phyloP scores from a whole-genome alignment of 1,140 invertebrate species.

The Amyelois transitella region DNA sequence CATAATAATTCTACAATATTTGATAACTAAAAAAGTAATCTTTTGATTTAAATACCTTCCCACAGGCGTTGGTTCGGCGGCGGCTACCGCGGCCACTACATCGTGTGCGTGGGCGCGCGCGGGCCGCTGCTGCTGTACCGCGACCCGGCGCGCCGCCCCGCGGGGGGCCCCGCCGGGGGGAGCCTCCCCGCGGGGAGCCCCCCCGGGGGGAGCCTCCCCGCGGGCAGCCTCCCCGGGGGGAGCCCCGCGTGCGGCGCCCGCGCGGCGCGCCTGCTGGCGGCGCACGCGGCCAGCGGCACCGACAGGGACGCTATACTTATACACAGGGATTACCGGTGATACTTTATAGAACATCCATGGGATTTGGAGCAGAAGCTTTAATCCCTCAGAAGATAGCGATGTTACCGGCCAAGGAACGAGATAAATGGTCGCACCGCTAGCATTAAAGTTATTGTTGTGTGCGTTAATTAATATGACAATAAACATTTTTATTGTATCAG shows the following conservation, averaged over 20 bases:
- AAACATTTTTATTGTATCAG: no score
- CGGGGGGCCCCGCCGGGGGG: background rate
- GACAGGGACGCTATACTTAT: constrained; percentile 42
- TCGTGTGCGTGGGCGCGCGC: constrained; percentile 27
- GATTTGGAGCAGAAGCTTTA: no score
- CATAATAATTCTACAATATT: no score
- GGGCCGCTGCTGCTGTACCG: constrained; percentile 27
- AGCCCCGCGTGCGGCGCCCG: constrained; percentile 18
- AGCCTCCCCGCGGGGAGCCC: no score
- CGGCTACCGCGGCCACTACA: constrained; percentile 40
- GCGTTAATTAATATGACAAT: no score
- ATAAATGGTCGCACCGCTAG: no score
- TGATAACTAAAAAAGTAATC: background rate
- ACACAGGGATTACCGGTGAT: constrained; percentile 13
- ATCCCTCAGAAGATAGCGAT: no score
- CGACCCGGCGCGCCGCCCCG: constrained; percentile 30
- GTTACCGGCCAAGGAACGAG: no score
- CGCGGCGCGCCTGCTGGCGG: constrained; percentile 7
- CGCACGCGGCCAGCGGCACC: constrained; percentile 25
- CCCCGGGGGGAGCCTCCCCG: background rate
- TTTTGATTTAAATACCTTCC: background rate
- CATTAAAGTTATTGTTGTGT: no score
- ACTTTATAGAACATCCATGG: no score
- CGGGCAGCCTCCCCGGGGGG: constrained; percentile 17
- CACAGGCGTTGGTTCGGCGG: constrained; percentile 41